Evolutionary conservation across 2,797 vertebrate species (phyloP).

Genomic region (Strix occidentalis): DNA sequence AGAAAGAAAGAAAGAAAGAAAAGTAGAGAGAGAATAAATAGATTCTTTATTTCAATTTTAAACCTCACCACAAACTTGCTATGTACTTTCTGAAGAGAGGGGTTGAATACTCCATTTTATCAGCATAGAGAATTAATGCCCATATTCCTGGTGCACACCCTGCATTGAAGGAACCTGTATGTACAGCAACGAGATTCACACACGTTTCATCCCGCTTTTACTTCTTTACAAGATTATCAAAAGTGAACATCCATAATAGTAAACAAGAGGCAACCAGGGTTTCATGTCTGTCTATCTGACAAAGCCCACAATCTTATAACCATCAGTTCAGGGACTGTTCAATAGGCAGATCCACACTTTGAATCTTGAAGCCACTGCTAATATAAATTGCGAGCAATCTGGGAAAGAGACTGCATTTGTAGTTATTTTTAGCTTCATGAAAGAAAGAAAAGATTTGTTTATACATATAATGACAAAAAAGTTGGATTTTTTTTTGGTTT

Average conservation of each 20-base stretch:
- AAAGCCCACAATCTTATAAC: background rate
- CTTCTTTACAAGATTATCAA: background rate
- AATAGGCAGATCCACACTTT: background rate
- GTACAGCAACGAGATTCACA: background rate
- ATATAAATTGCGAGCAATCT: slow-evolving; percentile 30
- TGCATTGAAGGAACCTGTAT: background rate
- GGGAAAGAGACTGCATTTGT: background rate
- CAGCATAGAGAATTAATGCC: background rate
- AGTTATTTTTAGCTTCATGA: slow-evolving; percentile 30
- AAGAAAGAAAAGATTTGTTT: slow-evolving; percentile 50
- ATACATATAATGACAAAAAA: slow-evolving; percentile 21
- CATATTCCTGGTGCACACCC: background rate
- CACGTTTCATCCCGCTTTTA: background rate
- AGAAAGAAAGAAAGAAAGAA: too few relatives aligned
- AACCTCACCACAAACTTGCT: background rate
- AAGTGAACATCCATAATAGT: background rate
- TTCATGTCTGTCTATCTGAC: background rate
- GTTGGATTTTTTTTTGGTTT: background rate
- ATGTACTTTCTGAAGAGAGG: background rate
- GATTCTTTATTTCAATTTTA: background rate
- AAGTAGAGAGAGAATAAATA: background rate
- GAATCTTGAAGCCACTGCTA: slow-evolving; percentile 6
- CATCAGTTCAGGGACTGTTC: background rate
- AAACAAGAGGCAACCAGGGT: background rate
- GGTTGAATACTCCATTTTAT: background rate